A percentile compares a stretch with the other conserved stretches of the same genome.
Evolutionary conservation across 2,888 invertebrate genomes (phyloP).

Genomic region (Toxonevra muliebris): DNA sequence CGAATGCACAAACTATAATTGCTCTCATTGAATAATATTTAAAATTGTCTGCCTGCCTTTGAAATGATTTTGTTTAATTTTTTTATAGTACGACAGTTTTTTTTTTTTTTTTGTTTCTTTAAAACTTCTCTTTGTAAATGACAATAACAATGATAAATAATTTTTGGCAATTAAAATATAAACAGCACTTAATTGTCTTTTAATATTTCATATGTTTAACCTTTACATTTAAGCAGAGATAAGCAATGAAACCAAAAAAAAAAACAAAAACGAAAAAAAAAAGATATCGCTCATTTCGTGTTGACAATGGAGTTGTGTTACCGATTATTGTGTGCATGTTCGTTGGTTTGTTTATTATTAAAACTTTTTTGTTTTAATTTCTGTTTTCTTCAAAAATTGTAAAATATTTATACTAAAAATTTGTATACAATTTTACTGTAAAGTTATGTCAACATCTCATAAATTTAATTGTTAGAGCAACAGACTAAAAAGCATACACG

Average conservation of each 20-base stretch:
- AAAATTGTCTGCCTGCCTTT: neutral
- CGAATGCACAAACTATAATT: neutral
- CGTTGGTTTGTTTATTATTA: no score
- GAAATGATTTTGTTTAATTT: neutral
- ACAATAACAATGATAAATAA: neutral
- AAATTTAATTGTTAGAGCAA: no score
- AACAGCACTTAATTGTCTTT: conserved; percentile 11
- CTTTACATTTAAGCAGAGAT: conserved; percentile 2
- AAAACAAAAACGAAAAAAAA: no score
- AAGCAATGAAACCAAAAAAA: neutral
- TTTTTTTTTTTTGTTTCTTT: neutral
- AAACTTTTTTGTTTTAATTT: no score
- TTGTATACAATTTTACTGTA: no score
- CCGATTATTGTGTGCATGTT: no score
- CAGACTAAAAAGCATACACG: no score
- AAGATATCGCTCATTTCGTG: no score
- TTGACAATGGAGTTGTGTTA: neutral
- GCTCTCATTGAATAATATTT: conserved; percentile 10
- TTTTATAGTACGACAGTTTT: neutral
- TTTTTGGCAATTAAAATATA: conserved; percentile 20
- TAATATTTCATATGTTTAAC: conserved; percentile 21
- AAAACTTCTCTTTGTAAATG: neutral
- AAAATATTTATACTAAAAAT: no score
- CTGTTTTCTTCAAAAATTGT: no score
- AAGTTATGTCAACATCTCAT: no score